phyloP scores from a whole-genome alignment of 2,888 invertebrate genomes.

The Halictus ligatus region DNA sequence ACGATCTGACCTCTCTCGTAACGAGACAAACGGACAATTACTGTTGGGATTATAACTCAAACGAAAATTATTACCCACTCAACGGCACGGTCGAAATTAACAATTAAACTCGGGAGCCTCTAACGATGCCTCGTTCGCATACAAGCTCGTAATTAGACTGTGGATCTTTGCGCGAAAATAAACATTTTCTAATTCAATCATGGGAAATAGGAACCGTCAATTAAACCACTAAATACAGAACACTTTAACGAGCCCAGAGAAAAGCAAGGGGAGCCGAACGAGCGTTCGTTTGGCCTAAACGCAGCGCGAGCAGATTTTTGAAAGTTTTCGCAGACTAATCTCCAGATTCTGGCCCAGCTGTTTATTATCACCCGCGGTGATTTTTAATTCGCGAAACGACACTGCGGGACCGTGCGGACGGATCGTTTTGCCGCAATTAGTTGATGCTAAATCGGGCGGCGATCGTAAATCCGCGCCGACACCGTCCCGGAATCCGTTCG shows the following conservation, averaged over 20 bases:
- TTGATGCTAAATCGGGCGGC: constrained; percentile 74
- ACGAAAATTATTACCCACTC: not conserved
- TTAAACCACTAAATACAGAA: too few species aligned
- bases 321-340: not conserved
- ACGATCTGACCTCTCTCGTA: too few species aligned
- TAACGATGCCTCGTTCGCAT: too few species aligned
- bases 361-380: constrained; percentile 30
- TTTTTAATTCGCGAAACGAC: constrained; percentile 34
- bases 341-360: not conserved
- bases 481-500: constrained; percentile 72
- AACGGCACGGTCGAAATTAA: not conserved
- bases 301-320: not conserved
- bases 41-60: not conserved
- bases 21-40: not conserved
- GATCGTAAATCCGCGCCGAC: constrained; percentile 77
- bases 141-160: too few species aligned
- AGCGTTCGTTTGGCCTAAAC: too few species aligned
- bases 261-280: too few species aligned
- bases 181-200: too few species aligned
- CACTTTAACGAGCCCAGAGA: too few species aligned
- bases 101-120: too few species aligned
- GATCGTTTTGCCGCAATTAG: constrained; percentile 78
- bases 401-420: constrained; percentile 40
- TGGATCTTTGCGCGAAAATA: too few species aligned
- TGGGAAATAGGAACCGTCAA: too few species aligned